Conservation (phyloP, 2,888 invertebrate species). For the Eulithis prunata region DNA sequence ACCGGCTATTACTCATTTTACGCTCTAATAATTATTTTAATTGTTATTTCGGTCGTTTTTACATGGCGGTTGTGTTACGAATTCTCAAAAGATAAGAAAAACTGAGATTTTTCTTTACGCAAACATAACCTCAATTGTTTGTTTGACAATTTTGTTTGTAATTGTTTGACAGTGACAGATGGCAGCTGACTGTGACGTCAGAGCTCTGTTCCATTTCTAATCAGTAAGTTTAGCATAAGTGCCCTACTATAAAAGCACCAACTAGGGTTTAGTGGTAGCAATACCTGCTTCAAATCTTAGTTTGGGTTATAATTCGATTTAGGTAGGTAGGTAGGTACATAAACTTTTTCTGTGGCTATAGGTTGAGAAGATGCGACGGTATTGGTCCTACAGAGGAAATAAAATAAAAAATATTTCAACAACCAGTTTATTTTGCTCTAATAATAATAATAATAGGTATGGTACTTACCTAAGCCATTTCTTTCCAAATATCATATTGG, state of each 20-base stretch:
- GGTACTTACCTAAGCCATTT: too few species aligned
- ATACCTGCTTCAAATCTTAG: too few species aligned
- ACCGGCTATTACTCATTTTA: slow-evolving; percentile 44
- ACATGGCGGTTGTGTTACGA: slow-evolving; percentile 39
- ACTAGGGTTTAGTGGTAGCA: too few species aligned
- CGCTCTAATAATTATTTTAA: slow-evolving; percentile 35
- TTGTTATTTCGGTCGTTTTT: slow-evolving; percentile 36
- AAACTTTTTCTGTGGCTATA: too few species aligned
- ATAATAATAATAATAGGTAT: too few species aligned
- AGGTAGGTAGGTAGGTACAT: too few species aligned
- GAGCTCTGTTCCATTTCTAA: slow-evolving; percentile 14
- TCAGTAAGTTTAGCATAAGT: background rate
- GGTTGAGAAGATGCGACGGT: too few species aligned
- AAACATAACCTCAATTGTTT: slow-evolving; percentile 66
- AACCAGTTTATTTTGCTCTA: background rate
- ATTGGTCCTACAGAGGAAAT: too few species aligned
- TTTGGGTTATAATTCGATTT: too few species aligned
- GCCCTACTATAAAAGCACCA: too few species aligned
- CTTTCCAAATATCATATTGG: too few species aligned
- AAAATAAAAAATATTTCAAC: background rate
- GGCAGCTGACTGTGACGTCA: slow-evolving; percentile 46
- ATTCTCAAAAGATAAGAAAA: slow-evolving; percentile 47
- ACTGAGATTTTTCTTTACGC: slow-evolving; percentile 50
- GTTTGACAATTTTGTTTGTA: slow-evolving; percentile 48
- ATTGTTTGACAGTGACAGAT: slow-evolving; percentile 29